Evolutionary conservation across 2,797 vertebrate species (phyloP).

Genomic region (Choloepus didactylus): DNA sequence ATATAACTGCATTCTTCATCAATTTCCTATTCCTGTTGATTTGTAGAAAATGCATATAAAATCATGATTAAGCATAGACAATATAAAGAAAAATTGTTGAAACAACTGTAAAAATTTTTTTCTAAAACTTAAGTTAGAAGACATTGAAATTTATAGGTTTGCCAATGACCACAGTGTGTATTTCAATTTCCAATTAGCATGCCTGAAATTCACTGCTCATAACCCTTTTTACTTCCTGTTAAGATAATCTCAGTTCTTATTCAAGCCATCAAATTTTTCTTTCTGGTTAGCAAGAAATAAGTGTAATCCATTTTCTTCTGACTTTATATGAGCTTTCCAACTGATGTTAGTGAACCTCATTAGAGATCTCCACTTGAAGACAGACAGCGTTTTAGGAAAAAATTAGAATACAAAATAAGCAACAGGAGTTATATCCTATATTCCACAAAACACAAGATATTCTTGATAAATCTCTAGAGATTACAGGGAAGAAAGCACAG

Average conservation of each 20-base stretch:
- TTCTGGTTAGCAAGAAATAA: slow-evolving; percentile 4
- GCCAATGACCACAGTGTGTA: background rate
- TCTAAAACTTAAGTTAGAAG: background rate
- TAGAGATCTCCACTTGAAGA: background rate
- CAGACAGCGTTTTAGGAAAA: background rate
- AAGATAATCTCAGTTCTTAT: background rate
- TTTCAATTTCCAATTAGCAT: slow-evolving; percentile 44
- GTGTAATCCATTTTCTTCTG: background rate
- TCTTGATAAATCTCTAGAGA: background rate
- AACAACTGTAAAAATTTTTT: background rate
- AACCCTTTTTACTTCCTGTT: background rate
- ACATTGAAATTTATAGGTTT: background rate
- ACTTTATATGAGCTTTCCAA: background rate
- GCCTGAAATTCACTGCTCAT: background rate
- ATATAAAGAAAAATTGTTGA: background rate
- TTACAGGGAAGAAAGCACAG: background rate
- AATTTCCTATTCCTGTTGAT: background rate
- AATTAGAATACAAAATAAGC: slow-evolving; percentile 26
- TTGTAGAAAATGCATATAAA: slow-evolving; percentile 30
- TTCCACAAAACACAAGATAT: background rate
- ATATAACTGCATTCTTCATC: background rate
- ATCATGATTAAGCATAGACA: background rate
- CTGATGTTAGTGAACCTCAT: background rate
- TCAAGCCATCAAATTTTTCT: background rate
- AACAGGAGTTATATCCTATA: background rate